These are phyloP conservation scores for Drosophila sulfurigaster DNA, from an alignment of 1,140 invertebrate genomes.

Conservation along the genomic window DNA sequence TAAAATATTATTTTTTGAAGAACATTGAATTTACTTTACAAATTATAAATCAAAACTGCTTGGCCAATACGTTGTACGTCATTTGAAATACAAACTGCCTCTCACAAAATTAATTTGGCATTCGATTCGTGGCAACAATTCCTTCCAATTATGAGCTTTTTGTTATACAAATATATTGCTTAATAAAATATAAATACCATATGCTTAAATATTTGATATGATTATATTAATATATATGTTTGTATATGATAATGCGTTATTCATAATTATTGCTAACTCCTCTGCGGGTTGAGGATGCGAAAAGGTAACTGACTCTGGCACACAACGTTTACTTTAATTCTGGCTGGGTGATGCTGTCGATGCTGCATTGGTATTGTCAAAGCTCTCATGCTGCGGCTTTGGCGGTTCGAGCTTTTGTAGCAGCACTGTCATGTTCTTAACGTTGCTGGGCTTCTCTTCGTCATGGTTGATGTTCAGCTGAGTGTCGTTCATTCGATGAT, in stretches of 20 bases:
- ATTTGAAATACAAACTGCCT: slow-evolving; percentile 36
- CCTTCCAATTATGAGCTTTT: slow-evolving; percentile 14
- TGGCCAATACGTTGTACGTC: slow-evolving; percentile 53
- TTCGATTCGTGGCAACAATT: slow-evolving; percentile 39
- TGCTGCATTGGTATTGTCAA: slow-evolving; percentile 71
- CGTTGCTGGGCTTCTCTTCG: slow-evolving; percentile 81
- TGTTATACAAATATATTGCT: slow-evolving; percentile 57
- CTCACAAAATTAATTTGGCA: slow-evolving; percentile 23
- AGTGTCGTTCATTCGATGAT: slow-evolving; percentile 88
- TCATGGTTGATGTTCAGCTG: slow-evolving; percentile 78
- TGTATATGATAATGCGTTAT: slow-evolving; percentile 43
- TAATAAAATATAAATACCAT: slow-evolving; percentile 69
- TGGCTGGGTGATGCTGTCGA: slow-evolving; percentile 76
- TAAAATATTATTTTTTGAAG: slow-evolving; percentile 13
- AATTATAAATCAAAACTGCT: slow-evolving; percentile 27
- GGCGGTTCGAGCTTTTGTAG: slow-evolving; percentile 56
- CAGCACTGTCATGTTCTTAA: slow-evolving; percentile 78
- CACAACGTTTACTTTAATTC: slow-evolving; percentile 63
- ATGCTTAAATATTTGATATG: slow-evolving; percentile 65
- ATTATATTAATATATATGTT: slow-evolving; percentile 49
- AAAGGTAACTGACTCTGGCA: slow-evolving; percentile 39
- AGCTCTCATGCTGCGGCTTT: slow-evolving; percentile 70
- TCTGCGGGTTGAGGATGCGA: background rate
- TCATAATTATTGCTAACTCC: slow-evolving; percentile 62
- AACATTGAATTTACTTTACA: slow-evolving; percentile 50